Conservation (phyloP, 2,113 vertebrate genomes). For the Rhadina sibilatrix region DNA sequence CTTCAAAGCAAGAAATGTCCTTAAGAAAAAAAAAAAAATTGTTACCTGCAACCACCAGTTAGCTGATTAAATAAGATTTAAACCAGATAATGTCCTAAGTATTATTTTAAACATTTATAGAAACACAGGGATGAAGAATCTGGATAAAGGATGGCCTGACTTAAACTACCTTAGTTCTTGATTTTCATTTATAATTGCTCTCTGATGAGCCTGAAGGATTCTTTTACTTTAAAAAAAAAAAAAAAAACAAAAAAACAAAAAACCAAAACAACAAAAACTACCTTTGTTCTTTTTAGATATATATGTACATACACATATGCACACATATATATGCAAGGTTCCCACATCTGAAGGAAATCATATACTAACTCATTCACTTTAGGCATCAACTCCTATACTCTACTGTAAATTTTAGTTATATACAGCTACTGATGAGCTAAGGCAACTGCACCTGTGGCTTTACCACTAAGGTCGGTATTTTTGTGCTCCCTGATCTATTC, state of each 20-base stretch:
- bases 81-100: not conserved
- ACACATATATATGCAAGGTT: not conserved
- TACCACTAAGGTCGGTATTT: not conserved
- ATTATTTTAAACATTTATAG: not conserved
- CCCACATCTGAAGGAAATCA: not conserved
- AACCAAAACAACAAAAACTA: not conserved
- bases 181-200: not conserved
- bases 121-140: not conserved
- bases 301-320: fast-evolving
- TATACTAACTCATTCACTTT: not conserved
- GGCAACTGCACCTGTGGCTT: not conserved
- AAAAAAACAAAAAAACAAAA: too few relatives aligned
- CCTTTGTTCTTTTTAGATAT: not conserved
- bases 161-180: not conserved
- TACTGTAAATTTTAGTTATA: not conserved
- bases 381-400: not conserved
- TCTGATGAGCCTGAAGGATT: not conserved
- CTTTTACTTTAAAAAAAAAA: not conserved
- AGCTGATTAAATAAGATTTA: not conserved
- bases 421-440: not conserved
- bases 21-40: not conserved
- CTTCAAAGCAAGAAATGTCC: not conserved
- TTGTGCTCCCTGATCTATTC: not conserved
- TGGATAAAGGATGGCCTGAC: not conserved
- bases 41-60: not conserved